Percentiles rank a stretch among this genome's conserved stretches.
These are phyloP conservation scores for Plecturocebus donacophilus DNA, from an alignment of 2,113 vertebrate genomes.

Conservation along the genomic window DNA sequence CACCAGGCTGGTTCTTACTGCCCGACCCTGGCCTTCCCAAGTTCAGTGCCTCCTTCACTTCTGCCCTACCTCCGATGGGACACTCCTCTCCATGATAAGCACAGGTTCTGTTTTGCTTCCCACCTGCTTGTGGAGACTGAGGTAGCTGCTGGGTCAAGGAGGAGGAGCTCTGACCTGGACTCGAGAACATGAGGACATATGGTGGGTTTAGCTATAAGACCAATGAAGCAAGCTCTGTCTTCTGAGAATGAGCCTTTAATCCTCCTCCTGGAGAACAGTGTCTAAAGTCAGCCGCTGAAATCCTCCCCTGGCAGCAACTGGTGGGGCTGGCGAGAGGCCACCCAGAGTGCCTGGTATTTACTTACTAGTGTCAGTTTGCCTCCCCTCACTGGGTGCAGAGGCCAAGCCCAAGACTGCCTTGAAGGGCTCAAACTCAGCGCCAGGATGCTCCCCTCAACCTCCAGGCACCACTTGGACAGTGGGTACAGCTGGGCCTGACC, in stretches of 20 bases:
- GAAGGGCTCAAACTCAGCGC: not conserved
- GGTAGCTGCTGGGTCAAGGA: too few relatives aligned
- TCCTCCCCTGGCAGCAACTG: not conserved
- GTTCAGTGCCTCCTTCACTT: not conserved
- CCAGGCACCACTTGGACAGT: not conserved
- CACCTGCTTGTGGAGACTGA: too few relatives aligned
- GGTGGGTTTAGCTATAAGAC: not conserved
- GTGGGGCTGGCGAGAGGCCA: not conserved
- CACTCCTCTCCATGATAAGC: not conserved
- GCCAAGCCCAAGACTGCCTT: not conserved
- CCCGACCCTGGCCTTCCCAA: not conserved
- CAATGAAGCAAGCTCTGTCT: not conserved
- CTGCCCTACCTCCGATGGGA: not conserved
- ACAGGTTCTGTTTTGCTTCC: too few relatives aligned
- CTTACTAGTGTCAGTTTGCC: not conserved
- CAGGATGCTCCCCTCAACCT: not conserved
- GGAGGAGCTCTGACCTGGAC: too few relatives aligned
- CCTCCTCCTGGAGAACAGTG: not conserved
- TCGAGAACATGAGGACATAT: too few relatives aligned
- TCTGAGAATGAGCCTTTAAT: not conserved
- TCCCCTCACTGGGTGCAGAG: not conserved
- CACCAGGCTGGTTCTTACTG: not conserved
- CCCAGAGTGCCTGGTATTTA: too few relatives aligned
- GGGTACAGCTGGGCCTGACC: not conserved
- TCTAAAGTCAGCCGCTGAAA: not conserved